Conservation (phyloP, 2,113 vertebrate species). For the Perca flavescens region DNA sequence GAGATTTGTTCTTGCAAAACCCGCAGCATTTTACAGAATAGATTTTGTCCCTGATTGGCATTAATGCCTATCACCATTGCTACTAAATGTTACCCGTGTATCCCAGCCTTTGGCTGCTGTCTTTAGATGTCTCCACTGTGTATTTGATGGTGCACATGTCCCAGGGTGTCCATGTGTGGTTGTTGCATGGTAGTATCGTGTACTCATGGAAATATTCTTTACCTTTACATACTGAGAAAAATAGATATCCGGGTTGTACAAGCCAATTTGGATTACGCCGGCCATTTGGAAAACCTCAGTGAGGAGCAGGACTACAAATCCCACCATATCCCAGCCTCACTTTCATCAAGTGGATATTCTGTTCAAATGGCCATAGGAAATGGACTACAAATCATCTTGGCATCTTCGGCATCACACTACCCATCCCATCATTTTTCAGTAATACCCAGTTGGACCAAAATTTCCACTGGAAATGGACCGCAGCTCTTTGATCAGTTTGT, state of each 20-base stretch:
- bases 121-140: conserved; percentile 66
- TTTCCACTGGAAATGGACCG: conserved; percentile 11
- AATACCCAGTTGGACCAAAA: background rate
- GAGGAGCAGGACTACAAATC: conserved; percentile 17
- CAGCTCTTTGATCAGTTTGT: conserved; percentile 3
- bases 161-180: conserved; percentile 70
- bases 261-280: conserved; percentile 20
- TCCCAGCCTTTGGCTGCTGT: conserved; percentile 46
- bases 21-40: background rate
- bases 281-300: conserved; percentile 12
- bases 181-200: conserved; percentile 74
- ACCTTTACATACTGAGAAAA: conserved; percentile 43
- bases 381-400: conserved; percentile 1
- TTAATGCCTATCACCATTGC: conserved; percentile 14
- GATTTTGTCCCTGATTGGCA: background rate
- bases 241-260: background rate
- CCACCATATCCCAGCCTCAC: conserved; percentile 10
- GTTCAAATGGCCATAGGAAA: conserved; percentile 19
- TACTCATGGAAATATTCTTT: conserved; percentile 57
- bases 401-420: background rate
- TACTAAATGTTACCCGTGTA: conserved; percentile 59
- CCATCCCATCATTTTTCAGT: background rate
- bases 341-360: conserved; percentile 5
- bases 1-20: background rate
- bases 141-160: conserved; percentile 73